Conservation (phyloP, 1,140 invertebrate genomes). For the Anagrus nilaparvatae region DNA sequence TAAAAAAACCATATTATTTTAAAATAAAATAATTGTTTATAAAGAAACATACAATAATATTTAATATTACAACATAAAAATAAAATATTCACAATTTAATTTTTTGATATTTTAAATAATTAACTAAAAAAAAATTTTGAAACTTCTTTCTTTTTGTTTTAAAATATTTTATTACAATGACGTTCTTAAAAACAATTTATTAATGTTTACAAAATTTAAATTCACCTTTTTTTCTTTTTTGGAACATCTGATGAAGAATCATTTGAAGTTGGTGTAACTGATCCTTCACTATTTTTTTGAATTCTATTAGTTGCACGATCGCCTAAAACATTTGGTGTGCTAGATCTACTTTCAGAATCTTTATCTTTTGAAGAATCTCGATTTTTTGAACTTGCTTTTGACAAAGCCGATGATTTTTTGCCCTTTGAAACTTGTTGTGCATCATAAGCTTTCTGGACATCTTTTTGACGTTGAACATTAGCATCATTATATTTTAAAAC, state of each 20-base stretch:
- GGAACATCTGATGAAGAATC: conserved; percentile 35
- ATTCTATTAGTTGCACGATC: conserved; percentile 30
- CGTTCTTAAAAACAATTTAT: too few relatives aligned
- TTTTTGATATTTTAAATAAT: conserved; percentile 4
- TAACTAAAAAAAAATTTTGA: conserved; percentile 3
- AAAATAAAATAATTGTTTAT: background rate
- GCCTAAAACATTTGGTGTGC: conserved; percentile 44
- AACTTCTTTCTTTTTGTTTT: background rate
- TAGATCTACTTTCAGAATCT: conserved; percentile 52
- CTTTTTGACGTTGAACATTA: conserved; percentile 83
- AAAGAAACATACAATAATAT: background rate
- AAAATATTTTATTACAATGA: background rate
- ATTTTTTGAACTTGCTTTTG: conserved; percentile 31
- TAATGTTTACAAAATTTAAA: too few relatives aligned
- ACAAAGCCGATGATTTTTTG: conserved; percentile 30
- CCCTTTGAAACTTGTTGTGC: conserved; percentile 43
- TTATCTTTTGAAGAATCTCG: conserved; percentile 32
- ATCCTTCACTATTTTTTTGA: conserved; percentile 26
- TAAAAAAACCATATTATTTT: conserved; percentile 23
- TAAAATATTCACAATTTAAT: too few relatives aligned
- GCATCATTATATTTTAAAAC: conserved; percentile 89
- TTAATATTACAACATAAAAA: background rate
- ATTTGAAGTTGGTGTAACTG: conserved; percentile 37
- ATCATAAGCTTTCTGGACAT: conserved; percentile 68
- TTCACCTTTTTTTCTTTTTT: conserved; percentile 37